Percentiles rank a stretch among this genome's conserved stretches.
Evolutionary conservation across 2,888 invertebrate genomes (phyloP).

Genomic region (Uloborus plumipes): DNA sequence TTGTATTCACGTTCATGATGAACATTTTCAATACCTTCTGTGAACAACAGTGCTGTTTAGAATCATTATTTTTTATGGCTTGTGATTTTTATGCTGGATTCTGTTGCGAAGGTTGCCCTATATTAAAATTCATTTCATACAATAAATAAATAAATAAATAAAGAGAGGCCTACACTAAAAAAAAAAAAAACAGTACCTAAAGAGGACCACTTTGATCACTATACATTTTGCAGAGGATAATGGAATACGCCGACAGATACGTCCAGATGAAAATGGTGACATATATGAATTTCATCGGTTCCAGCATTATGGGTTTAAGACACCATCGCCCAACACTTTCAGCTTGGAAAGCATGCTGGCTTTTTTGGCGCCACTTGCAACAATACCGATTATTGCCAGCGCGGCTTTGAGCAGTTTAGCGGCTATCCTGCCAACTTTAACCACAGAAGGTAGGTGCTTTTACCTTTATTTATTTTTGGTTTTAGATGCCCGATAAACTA

Average conservation of each 20-base stretch:
- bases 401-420: constrained; percentile 65
- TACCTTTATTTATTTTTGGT: neutral
- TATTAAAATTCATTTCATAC: too few relatives aligned
- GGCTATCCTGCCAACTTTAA: constrained; percentile 56
- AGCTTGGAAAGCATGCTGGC: constrained; percentile 57
- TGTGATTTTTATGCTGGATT: too few relatives aligned
- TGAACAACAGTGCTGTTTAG: too few relatives aligned
- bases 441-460: constrained; percentile 44
- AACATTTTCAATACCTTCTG: too few relatives aligned
- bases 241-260: constrained; percentile 26
- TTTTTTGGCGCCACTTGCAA: constrained; percentile 65
- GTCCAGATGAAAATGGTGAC: constrained; percentile 49
- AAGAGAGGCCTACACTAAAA: too few relatives aligned
- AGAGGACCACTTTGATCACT: too few relatives aligned
- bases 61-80: too few relatives aligned
- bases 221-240: neutral
- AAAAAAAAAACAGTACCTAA: too few relatives aligned
- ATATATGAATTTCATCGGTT: constrained; percentile 64
- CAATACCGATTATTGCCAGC: constrained; percentile 65
- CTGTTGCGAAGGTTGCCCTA: too few relatives aligned
- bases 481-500: too few relatives aligned
- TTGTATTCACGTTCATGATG: too few relatives aligned
- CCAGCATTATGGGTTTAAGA: constrained; percentile 64
- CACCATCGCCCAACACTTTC: constrained; percentile 53
- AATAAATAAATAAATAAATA: too few relatives aligned